Conservation (phyloP, 2,797 vertebrate genomes). For the Alosa sapidissima region DNA sequence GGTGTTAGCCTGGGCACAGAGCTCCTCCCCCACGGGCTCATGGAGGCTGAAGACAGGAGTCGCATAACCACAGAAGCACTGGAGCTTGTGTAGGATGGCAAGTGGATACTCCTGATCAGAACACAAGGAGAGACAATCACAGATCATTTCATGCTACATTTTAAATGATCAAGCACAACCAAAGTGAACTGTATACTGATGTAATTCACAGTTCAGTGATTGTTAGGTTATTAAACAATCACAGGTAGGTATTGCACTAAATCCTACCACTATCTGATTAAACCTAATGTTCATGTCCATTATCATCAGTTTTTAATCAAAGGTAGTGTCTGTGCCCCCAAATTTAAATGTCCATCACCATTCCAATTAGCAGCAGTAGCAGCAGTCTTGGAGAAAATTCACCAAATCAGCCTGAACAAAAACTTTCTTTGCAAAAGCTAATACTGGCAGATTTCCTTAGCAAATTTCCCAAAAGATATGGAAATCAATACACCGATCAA, state of each 20-base stretch:
- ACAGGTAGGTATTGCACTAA: not conserved
- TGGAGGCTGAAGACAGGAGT: slow-evolving; percentile 77
- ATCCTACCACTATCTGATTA: not conserved
- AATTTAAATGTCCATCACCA: not conserved
- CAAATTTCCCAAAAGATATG: not conserved
- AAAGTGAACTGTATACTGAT: too few species aligned
- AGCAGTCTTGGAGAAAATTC: not conserved
- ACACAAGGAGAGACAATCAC: not conserved
- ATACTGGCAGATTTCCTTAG: not conserved
- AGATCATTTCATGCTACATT: too few species aligned
- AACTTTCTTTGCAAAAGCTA: not conserved
- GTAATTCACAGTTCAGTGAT: not conserved
- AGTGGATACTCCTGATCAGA: slow-evolving; percentile 85
- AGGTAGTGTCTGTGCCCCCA: not conserved
- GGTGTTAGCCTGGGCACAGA: slow-evolving; percentile 45
- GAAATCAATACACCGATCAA: not conserved
- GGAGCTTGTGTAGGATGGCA: slow-evolving; percentile 77
- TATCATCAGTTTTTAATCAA: not conserved
- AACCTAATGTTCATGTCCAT: not conserved
- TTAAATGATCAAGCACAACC: too few species aligned
- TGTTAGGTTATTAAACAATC: not conserved
- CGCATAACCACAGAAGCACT: slow-evolving; percentile 87
- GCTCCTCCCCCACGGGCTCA: slow-evolving; percentile 51
- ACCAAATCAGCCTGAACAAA: not conserved
- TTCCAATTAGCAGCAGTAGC: not conserved